Conservation (phyloP, 1,140 invertebrate genomes). For the Rhyzopertha dominica region DNA sequence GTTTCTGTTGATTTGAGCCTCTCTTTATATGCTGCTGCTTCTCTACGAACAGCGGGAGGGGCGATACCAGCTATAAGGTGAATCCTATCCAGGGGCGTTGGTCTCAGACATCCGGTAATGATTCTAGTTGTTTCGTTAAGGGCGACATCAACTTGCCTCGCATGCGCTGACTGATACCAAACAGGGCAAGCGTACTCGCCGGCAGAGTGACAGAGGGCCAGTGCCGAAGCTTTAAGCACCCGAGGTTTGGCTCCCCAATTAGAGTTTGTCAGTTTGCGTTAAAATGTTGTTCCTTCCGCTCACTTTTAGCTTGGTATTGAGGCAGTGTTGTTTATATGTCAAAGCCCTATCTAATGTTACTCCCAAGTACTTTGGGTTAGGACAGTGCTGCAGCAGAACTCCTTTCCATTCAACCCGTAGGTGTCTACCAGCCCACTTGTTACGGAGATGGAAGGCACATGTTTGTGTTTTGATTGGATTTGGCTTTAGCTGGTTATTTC, state of each 20-base stretch:
- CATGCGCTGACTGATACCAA: slow-evolving; percentile 3
- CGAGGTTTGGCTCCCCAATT: neutral
- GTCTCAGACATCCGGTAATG: no score
- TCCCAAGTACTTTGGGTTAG: neutral
- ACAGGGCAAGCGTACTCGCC: slow-evolving; percentile 7
- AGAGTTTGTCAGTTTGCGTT: slow-evolving; percentile 4
- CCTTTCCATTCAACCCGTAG: no score
- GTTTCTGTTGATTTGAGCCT: no score
- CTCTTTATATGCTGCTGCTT: no score
- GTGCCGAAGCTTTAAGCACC: neutral
- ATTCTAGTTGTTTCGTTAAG: slow-evolving; percentile 11
- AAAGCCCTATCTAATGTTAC: slow-evolving; percentile 2
- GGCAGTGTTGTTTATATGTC: slow-evolving; percentile 1
- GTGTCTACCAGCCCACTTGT: no score
- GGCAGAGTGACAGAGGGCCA: slow-evolving; percentile 5
- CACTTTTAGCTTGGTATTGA: neutral
- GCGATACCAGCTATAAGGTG: no score
- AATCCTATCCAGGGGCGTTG: no score
- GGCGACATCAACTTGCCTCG: slow-evolving; percentile 6
- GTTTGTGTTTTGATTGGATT: no score
- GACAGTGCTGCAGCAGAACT: neutral
- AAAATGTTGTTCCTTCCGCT: no score
- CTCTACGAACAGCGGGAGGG: no score
- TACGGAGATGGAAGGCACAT: no score
- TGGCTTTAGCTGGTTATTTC: no score